Base-by-base conservation (phyloP, 92 coral and sea anemone species). In the Plumapathes pennacea region DNA sequence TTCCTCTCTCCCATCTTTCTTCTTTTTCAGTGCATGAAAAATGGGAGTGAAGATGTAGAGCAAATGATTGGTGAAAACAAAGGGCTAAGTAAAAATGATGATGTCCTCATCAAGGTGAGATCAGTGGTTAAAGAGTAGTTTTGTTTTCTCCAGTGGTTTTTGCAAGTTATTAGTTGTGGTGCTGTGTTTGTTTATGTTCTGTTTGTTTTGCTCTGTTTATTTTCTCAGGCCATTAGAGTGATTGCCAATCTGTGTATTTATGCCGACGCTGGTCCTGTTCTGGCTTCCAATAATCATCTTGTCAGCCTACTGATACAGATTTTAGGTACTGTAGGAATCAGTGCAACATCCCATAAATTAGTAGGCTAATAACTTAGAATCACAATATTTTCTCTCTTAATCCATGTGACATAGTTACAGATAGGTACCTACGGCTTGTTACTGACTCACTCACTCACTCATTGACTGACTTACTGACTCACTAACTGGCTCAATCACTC, bases 181-280 rank as follows among this genome's bases (percentile, higher is more conserved):
- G 53, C n/a, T 24, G 15, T 33, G 10, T 55, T 32, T 2, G 10
- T 21, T 32, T 32, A 9, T 46, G 9, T 6, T 10, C 26, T 8
- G 11, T 11, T 10, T 14, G 8, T 4, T 34, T 11, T 52, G 32
- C 6, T 37, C 25, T 36, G 27, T 50, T 10, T 33, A 20, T 11
- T 38, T 8, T 57, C 34, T 7, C 82, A 91, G 97, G 86, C 78
- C 7, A 82, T 91, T 32, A 83, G 97, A 6, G 97, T 91, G 11
- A 65, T 91, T 29, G 97, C 97, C 23, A 91, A 91, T 54, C 65
- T 91, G 32, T 91, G 96, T 24, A 91, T 91, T 66, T 73, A 78
- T 64, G 48, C 56, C 25, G 96, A 92, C 48, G 96, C 82, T 67
- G 98, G 98, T 14, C 82, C 88, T 5, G 92, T 59, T 10, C 63